Base-by-base conservation (phyloP, 1,140 invertebrate species). In the Melipona quadrifasciata region DNA sequence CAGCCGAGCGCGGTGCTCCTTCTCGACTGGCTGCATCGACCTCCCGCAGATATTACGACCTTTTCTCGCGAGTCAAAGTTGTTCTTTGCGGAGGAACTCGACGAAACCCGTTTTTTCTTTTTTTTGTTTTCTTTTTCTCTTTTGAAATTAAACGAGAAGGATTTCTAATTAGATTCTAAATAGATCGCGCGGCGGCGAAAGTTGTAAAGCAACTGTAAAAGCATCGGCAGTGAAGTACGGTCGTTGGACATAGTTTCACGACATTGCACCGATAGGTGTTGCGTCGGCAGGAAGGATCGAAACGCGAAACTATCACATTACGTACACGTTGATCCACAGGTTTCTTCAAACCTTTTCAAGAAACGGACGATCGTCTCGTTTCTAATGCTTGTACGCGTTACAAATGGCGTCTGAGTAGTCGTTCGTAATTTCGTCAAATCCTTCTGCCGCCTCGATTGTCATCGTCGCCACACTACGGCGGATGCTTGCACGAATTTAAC, bases 211-310 rank as follows among this genome's bases (percentile, higher is more conserved):
- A 65, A 78, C 81, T 74, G 67, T 78, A 58, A 83, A 84, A 74
- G 81, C 81, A 65, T 73, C 70, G 58, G 51, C n/a, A 5, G 2
- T 39, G 39, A 64, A 34, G n/a, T 64, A 58, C 14, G 53, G 61
- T 79, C 68, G 70, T 86, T 84, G 68, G 74, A 83, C 39, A 64
- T 78, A 84, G 73, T 61, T 86, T 86, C 83, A 86, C 85, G 75
- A 83, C 84, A 27, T 21, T 34, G 53, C 51, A 2, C 58, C 0
- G 84, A 86, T 82, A 86, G 58, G 57, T 16, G 47, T n/a, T 24
- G 55, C 82, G 64, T 55, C 68, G 34, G 47, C 12, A 17, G 11
- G 5, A 16, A 72, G 31, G 64, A 79, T 47, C 27, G 61, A 57
- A 67, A 83, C 73, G 27, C 47, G n/a, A n/a, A 68, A 78, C 19